phyloP scores from a whole-genome alignment of 1,140 invertebrate species.

The Drosophila busckii region DNA sequence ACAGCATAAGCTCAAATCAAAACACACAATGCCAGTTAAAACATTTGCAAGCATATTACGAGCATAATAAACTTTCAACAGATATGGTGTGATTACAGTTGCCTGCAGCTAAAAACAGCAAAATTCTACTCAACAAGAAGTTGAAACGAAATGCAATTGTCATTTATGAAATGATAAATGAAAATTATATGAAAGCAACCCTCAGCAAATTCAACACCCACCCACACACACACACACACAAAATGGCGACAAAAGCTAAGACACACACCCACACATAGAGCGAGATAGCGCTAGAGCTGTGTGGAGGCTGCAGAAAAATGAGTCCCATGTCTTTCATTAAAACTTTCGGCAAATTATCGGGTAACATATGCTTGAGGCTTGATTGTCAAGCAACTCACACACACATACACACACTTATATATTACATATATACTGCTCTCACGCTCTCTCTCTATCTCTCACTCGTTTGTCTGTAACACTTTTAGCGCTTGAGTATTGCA shows the following conservation, averaged over 20 bases:
- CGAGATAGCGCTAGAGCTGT: constrained; percentile 2
- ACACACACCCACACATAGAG: constrained; percentile 13
- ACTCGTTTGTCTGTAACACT: constrained; percentile 48
- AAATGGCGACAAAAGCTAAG: constrained; percentile 54
- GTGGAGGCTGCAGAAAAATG: constrained; percentile 61
- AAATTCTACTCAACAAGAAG: constrained; percentile 8
- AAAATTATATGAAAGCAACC: constrained; percentile 49
- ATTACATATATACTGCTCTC: not conserved
- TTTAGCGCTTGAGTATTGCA: constrained; percentile 70
- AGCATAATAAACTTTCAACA: constrained; percentile 67
- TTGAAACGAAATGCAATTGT: constrained; percentile 37
- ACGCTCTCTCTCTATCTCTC: not conserved
- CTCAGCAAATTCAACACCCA: not conserved
- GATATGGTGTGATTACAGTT: constrained; percentile 74
- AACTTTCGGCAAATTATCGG: constrained; percentile 79
- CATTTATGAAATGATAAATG: constrained; percentile 70
- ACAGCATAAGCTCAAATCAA: no score
- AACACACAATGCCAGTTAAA: constrained; percentile 2
- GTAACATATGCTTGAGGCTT: constrained; percentile 78
- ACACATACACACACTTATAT: not conserved
- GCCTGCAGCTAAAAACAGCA: constrained; percentile 31
- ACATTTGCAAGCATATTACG: constrained; percentile 18
- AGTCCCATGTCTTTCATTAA: constrained; percentile 79
- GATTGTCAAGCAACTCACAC: constrained; percentile 56
- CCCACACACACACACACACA: constrained; percentile 11